Evolutionary conservation across 2,797 vertebrate species (phyloP), one percentile per base, ranked within the genome.

Genomic region (Orientallactaga sibirica): DNA sequence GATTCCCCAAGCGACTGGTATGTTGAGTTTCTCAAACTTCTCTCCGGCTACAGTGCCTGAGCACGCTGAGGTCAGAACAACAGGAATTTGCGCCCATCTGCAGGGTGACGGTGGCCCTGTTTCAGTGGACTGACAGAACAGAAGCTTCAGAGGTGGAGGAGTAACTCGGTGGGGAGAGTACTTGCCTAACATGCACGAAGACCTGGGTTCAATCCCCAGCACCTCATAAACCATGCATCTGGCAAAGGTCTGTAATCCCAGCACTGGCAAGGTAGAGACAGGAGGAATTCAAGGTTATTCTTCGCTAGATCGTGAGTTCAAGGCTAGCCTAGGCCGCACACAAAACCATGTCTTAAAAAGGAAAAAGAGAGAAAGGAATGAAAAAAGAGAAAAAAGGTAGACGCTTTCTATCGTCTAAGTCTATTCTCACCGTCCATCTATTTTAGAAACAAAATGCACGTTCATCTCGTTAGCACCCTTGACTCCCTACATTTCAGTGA

Each of bases 391-490:
- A 41, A 33, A 5, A 48, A 66, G 20, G 7, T 4, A 48, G 7
- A 86, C 48, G 29, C 29, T 55, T 92, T 86, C 68, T 90, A 92
- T 15, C 33, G 33, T 37, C 9, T 55, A 73, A 75, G 84, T 73
- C 75, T 71, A 7, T 77, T 83, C 73, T 91, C 37, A 86, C 15
- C 61, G 37, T 92, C 62, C 48, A n/a, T 83, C 85, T 77, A 41
- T 88, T 83, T 89, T 82, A 66, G 78, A 90, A 79, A 88, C 19
- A 16, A 84, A 94, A 95, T 80, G 4, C 24, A 86, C 75, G 25
- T 71, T 88, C 71, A 73, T 89, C 95, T 96, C 48, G 94, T 89
- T 62, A 90, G 75, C 78, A 83, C 33, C 19, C 52, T 86, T 55
- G 74, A 58, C 55, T 66, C 48, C 71, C 58, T 91, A 27, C 66